Base-by-base conservation (phyloP, 2,113 vertebrate species). In the Caretta caretta region DNA sequence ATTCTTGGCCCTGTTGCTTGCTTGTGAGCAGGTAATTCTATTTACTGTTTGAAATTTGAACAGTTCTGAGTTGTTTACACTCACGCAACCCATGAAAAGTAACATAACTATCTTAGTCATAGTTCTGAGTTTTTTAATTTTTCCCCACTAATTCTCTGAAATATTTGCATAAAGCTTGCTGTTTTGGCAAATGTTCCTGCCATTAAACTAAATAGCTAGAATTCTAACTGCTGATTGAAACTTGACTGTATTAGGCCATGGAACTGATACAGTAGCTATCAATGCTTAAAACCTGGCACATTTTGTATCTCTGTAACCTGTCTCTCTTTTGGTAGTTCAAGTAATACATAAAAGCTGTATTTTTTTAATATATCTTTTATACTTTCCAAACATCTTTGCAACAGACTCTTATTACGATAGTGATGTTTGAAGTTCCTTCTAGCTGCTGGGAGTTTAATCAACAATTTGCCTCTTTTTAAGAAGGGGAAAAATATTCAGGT, bases 351-450 rank as follows among this genome's bases (percentile, higher is more conserved):
- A 86, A 53, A 90, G 4, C 38, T 72, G 65, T 72, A 38, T 69
- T 69, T 24, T 5, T 27, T 9, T 84, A 95, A 22, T 38, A 24
- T 8, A 59, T 75, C 14, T 5, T 17, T 93, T 83, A 48, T 91
- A 12, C 80, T 92, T 96, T 94, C 29, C 12, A 88, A 87, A 91
- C 46, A 6, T 56, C 25, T 91, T 87, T 50, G 4, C 57, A 57
- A 80, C 46, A 72, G 81, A 79, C 65, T 92, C 84, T 83, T 91
- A 85, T 93, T 88, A 90, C 80, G 31, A 62, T 95, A 83, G 35
- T 62, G 88, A 72, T 42, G 49, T 91, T 97, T 94, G 92, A 96
- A 96, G 96, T 93, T 91, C 14, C 35, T 91, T 5, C 53, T 97
- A 24, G 49, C 88, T 88, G 84, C 50, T 62, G 92, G 96, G 94